phyloP scores from a whole-genome alignment of 2,888 invertebrate species.

The Lottia gigantea region DNA sequence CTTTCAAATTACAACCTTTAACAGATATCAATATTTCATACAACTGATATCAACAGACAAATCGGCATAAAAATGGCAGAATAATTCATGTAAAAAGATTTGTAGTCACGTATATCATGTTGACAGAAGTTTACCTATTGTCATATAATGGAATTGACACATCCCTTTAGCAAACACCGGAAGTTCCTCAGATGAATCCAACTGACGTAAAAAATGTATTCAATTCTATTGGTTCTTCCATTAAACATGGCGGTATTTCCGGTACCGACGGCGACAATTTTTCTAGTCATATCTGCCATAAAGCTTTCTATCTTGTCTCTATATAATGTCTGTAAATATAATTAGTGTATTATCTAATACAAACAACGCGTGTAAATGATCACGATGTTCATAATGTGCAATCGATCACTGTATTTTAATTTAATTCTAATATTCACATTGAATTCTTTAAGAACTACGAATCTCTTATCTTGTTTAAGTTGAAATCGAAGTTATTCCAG shows the following conservation, averaged over 20 bases:
- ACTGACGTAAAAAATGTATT: not conserved
- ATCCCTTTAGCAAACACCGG: slow-evolving; percentile 9
- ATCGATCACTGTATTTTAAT: no score
- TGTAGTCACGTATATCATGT: not conserved
- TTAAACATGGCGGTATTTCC: slow-evolving; percentile 5
- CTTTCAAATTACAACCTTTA: no score
- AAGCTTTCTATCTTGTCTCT: not conserved
- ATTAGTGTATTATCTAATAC: not conserved
- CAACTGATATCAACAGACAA: no score
- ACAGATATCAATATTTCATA: no score
- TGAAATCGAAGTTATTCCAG: no score
- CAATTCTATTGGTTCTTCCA: not conserved
- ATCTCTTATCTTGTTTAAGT: no score
- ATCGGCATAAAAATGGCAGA: not conserved
- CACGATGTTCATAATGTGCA: no score
- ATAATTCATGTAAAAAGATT: not conserved
- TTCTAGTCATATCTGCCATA: not conserved
- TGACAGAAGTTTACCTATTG: not conserved
- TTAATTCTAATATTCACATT: no score
- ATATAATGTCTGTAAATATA: slow-evolving; percentile 2
- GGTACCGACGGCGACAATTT: not conserved
- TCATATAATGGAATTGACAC: slow-evolving; percentile 6
- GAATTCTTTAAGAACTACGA: no score
- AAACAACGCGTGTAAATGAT: no score
- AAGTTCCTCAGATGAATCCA: not conserved